Conservation (phyloP, 2,113 vertebrate genomes). For the Eolophus roseicapilla region DNA sequence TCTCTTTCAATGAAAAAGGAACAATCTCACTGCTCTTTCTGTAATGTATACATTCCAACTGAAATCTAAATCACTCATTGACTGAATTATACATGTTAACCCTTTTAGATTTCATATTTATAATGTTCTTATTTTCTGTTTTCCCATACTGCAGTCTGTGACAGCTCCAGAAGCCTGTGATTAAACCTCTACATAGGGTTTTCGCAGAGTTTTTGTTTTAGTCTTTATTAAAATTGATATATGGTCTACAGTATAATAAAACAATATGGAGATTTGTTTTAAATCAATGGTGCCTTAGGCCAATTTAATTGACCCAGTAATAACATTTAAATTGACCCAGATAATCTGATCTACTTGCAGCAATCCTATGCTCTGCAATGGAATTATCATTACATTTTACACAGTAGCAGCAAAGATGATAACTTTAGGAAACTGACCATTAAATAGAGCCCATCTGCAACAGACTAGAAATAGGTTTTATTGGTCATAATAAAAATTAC, state of each 20-base stretch:
- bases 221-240: not conserved
- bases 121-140: not conserved
- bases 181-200: slow-evolving; percentile 5
- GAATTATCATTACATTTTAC: slow-evolving; percentile 16
- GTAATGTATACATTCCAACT: not conserved
- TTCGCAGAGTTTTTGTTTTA: not conserved
- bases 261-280: not conserved
- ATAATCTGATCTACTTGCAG: not conserved
- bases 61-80: not conserved
- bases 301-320: slow-evolving; percentile 5
- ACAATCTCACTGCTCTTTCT: not conserved
- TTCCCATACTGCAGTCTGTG: not conserved
- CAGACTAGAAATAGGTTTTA: not conserved
- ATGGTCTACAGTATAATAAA: slow-evolving; percentile 3
- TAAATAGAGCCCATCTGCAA: slow-evolving; percentile 21
- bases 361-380: not conserved
- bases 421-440: slow-evolving; percentile 19
- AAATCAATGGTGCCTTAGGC: not conserved
- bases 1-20: not conserved
- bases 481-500: slow-evolving; percentile 31
- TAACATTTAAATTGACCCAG: slow-evolving; percentile 29
- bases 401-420: not conserved
- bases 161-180: not conserved
- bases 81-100: not conserved
- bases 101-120: not conserved